Base-by-base conservation (phyloP, 2,797 vertebrate species). In the Kryptopterus vitreolus region DNA sequence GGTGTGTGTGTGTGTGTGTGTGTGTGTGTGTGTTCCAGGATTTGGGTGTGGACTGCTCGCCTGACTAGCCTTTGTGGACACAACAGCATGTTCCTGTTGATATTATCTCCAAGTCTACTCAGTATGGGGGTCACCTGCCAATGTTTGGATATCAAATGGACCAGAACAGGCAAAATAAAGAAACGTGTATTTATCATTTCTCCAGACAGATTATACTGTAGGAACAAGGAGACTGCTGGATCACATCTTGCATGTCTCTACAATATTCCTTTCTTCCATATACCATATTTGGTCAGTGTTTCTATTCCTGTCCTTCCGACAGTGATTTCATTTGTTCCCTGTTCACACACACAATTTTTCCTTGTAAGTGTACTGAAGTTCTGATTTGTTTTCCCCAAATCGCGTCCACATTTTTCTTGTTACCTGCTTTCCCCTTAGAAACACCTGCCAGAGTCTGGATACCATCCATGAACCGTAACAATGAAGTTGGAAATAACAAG, bases 121-220 rank as follows among this genome's bases (percentile, higher is more conserved):
- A 48, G 18, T 11, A 33, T 71, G 74, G 65, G 65, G 66, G 74
- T 77, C 65, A 81, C 74, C 80, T 77, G 57, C n/a, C 31, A 77
- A 31, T 81, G 80, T 81, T 77, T 81, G 74, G 46, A 77, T 62
- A 77, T 81, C 31, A 81, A 71, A 77, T 77, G 80, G 35, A 38
- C 63, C 57, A 53, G 73, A 81, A 75, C 50, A 59, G 74, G 72
- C 55, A 81, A 81, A 81, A 76, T 81, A 69, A 81, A 69, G 50
- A 74, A 9, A 69, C 26, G 53, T 0, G 35, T 63, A 29, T 77
- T 52, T 63, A 53, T 43, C 38, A 43, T 77, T 70, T 70, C 29
- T n/a, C 22, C 24, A 68, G 10, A 70, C n/a, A 71, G 31, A 48
- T 58, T 20, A 15, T 24, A n/a, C n/a, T n/a, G n/a, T n/a, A 43